Conservation (phyloP, 2,888 invertebrate species). For the Stratiomys singularior region DNA sequence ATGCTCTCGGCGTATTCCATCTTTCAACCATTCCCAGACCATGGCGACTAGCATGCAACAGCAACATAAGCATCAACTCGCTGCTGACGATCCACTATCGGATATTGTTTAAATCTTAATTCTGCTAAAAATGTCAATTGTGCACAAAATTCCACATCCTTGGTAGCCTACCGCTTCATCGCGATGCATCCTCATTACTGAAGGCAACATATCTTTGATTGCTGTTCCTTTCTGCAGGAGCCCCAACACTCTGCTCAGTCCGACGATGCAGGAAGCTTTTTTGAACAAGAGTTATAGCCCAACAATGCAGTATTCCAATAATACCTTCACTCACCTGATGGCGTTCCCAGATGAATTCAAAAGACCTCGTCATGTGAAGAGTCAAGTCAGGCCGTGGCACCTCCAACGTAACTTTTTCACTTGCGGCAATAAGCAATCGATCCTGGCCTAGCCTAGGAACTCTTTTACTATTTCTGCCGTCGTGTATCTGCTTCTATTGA, state of each 20-base stretch:
- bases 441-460: not conserved
- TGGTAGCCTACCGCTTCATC: too few species aligned
- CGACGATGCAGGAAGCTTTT: not conserved
- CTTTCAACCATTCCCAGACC: not conserved
- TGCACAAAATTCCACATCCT: too few species aligned
- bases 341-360: not conserved
- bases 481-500: not conserved
- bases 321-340: not conserved
- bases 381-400: conserved; percentile 14
- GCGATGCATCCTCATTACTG: too few species aligned
- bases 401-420: conserved; percentile 1
- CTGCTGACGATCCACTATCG: too few species aligned
- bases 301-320: not conserved
- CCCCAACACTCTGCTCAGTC: not conserved
- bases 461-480: not conserved
- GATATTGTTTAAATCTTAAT: too few species aligned
- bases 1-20: not conserved
- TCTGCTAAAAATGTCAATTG: too few species aligned
- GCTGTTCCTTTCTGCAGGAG: not conserved
- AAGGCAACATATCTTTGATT: too few species aligned
- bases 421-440: not conserved
- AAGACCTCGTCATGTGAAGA: conserved; percentile 13
- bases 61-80: not conserved
- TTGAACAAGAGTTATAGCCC: not conserved
- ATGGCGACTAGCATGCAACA: not conserved